Percentiles rank a stretch among this genome's conserved stretches.
These are phyloP conservation scores for Odontocerum albicorne DNA, from an alignment of 2,888 invertebrate species.

Conservation along the genomic window DNA sequence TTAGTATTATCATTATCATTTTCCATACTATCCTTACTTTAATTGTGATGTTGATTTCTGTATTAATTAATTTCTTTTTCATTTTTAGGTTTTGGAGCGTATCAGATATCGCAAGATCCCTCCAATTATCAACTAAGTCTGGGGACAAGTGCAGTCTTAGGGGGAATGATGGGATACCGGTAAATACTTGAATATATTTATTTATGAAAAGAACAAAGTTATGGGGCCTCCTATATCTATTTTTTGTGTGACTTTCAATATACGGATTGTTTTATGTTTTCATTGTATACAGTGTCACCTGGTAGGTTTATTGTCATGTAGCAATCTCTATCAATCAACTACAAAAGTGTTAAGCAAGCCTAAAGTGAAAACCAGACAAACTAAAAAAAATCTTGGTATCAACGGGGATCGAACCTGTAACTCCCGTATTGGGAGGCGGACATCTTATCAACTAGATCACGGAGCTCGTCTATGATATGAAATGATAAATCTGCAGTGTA, in stretches of 20 bases:
- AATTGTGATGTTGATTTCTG: not conserved
- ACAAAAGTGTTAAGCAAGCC: too few species aligned
- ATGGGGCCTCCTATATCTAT: not conserved
- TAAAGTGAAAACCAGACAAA: too few species aligned
- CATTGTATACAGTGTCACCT: too few species aligned
- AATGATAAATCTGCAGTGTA: too few species aligned
- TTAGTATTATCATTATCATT: too few species aligned
- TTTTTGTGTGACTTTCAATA: not conserved
- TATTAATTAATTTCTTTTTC: not conserved
- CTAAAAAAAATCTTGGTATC: too few species aligned
- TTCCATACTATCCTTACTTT: not conserved
- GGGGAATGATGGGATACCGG: conserved; percentile 87
- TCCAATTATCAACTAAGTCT: conserved; percentile 75
- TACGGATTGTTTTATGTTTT: not conserved
- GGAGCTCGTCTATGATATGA: too few species aligned
- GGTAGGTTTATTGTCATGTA: too few species aligned
- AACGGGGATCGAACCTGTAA: too few species aligned
- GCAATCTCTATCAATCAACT: too few species aligned
- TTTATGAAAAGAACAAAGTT: not conserved
- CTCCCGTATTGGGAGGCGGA: too few species aligned
- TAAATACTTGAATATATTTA: conserved; percentile 38
- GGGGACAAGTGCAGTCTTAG: conserved; percentile 76
- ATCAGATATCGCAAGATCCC: conserved; percentile 74
- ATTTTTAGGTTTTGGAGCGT: conserved; percentile 70
- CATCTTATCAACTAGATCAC: too few species aligned